Base-by-base conservation (phyloP, 2,888 invertebrate species). In the Lasioglossum pauxillum region DNA sequence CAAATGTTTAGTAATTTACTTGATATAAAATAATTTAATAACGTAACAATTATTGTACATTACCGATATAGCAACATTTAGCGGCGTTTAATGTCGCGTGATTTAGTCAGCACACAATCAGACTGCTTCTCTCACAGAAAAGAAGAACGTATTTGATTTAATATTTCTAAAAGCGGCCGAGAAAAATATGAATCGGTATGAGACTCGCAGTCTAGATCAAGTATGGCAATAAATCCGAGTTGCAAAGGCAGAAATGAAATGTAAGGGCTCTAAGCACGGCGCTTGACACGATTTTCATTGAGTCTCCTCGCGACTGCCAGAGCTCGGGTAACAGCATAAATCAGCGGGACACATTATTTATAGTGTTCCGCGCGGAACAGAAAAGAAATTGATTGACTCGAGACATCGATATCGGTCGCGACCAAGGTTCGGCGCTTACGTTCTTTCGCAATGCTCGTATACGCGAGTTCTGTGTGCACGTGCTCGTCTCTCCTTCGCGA, bases 401-500 rank as follows among this genome's bases (percentile, higher is more conserved):
- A 41, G 41, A 41, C 41, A 12, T 41, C 41, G 60, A 27, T 60
- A 60, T 60, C 57, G 57, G n/a, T 60, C 27, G 60, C 60, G 60
- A 60, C 60, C 60, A 60, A 60, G n/a, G 60, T 60, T 60, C 60
- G 60, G 12, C 60, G 27, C 27, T n/a, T 12, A 27, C 27, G 27
- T n/a, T 3, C n/a, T 2, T 23, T 12, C 57, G 57, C 27, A 27
- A 60, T 60, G 27, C 60, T 67, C 5, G 64, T 31, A 16, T 19
- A 23, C 23, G 27, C n/a, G 73, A 35, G 31, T 5, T 35, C 16
- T 44, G 16, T 60, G 49, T 23, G 8, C 71, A 78, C 79, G 85
- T 79, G 83, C 46, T 76, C 31, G 76, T 16, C 41, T 77, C 46
- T 83, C 72, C 69, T 74, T 74, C 77, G n/a, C 19, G 46, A 53